Base-by-base conservation (phyloP, 2,888 invertebrate species). In the Melinaea menophilus region DNA sequence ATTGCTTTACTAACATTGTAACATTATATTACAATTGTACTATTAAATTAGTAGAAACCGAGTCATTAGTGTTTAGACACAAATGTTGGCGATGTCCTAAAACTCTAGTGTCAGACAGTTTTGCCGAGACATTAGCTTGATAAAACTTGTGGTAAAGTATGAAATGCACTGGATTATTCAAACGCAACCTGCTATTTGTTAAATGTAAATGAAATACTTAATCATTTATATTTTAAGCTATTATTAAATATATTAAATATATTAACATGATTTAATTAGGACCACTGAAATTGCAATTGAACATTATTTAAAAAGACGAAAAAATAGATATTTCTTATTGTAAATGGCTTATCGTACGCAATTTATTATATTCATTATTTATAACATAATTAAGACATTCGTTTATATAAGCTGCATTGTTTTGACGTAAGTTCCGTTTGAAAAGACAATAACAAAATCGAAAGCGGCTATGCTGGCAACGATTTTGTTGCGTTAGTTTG, bases 381-480 rank as follows among this genome's bases (percentile, higher is more conserved):
- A 41, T 41, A 41, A 41, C 5, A 41, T 41, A 5, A 9, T 41
- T 9, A 41, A 41, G 11, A 41, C 11, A 1, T 5, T 41, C 41
- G 41, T 41, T 41, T 41, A 41, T 64, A 59, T 65, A 64, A 59
- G 68, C 69, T 71, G 72, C 72, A 69, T 69, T 59, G 62, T 59
- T 64, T 51, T 72, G 72, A 75, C 75, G 72, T 72, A 70, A 75
- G 72, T 73, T 76, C 75, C 76, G 74, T 75, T 76, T 77, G 76
- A 76, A 77, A 78, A 80, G 77, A 84, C 82, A 81, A 84, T 85
- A 85, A 84, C 82, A 83, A 80, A 77, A 80, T 78, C 73, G 81
- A 79, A 81, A 77, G 79, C 86, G 81, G 70, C 47, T 55, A 37
- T 61, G 59, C 59, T 46, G 63, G 62, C 60, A 57, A 54, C 61